Conservation (phyloP, 1,140 invertebrate species). For the Tetraneura akinire region DNA sequence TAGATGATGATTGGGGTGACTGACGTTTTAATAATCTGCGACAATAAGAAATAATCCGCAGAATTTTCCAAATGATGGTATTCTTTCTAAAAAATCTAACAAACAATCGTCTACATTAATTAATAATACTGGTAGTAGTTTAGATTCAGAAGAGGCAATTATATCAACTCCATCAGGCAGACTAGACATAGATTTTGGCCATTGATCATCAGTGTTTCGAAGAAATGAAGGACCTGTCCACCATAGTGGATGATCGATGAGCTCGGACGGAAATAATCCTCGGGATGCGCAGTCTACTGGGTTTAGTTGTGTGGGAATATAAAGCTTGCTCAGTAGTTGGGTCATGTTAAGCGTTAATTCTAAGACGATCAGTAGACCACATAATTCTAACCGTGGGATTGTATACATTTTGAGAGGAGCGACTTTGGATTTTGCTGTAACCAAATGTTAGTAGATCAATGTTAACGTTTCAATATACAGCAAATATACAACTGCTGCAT, state of each 20-base stretch:
- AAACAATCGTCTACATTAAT: background rate
- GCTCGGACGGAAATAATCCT: too few relatives aligned
- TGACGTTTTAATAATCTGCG: background rate
- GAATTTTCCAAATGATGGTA: background rate
- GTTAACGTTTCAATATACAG: too few relatives aligned
- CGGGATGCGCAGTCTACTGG: too few relatives aligned
- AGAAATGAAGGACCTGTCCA: too few relatives aligned
- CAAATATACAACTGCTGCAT: background rate
- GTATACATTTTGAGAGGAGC: background rate
- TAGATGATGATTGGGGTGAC: too few relatives aligned
- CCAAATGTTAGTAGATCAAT: too few relatives aligned
- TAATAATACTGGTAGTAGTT: background rate
- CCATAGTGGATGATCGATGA: too few relatives aligned
- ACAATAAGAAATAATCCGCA: background rate
- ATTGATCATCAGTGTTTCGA: too few relatives aligned
- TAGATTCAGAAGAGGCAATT: background rate
- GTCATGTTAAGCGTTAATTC: background rate
- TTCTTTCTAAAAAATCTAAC: background rate
- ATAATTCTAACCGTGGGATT: background rate
- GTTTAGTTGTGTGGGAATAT: conserved; percentile 56
- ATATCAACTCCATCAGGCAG: too few relatives aligned
- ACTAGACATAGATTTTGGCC: too few relatives aligned
- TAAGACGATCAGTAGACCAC: background rate
- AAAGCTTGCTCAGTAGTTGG: conserved; percentile 18
- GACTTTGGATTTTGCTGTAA: background rate